Evolutionary conservation across 1,140 invertebrate species (phyloP), one percentile per base, ranked within the genome.

Genomic region (Pteromalus puparum): DNA sequence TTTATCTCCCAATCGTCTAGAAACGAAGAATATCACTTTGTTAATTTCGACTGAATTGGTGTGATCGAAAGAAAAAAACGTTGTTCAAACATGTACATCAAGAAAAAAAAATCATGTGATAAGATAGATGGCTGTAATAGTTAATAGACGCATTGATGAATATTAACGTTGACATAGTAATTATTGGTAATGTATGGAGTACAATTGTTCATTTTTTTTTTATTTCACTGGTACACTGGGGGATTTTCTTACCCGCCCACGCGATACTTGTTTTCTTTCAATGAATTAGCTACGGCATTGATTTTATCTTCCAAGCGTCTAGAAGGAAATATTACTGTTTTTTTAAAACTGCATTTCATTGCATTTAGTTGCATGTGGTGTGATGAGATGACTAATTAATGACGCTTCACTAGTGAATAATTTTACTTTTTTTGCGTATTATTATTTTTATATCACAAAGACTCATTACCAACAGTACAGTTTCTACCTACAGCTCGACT

Each of bases 261-360:
- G 77, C 85, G 85, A 86, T 83, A 86, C 81, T 86, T 86, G 77
- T 86, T 79, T 83, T 86, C 85, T 86, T 86, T 86, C 85, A 86
- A 86, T 83, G 76, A 74, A 80, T 86, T 86, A 83, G 85, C 81
- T 83, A 86, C 77, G 65, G 81, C 85, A 83, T 83, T 86, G 81
- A 86, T 82, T 86, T 86, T 86, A 72, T 86, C 85, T 83, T 83
- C 85, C 81, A 86, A 82, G 81, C 81, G 85, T 86, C 85, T 86
- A 86, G 68, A 86, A 86, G 28, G 81, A 83, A 85, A 86, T 83
- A 83, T 74, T 73, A 82, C 18, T 79, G 75, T 70, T 68, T 78
- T 72, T 82, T 85, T 85, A 65, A 82, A 83, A 61, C 15, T 75
- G 61, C 53, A 61, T 70, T 46, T 77, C 21, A 82, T 68, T 78